These are phyloP conservation scores for Rostratula benghalensis DNA, from an alignment of 2,113 vertebrate genomes.

Conservation along the genomic window DNA sequence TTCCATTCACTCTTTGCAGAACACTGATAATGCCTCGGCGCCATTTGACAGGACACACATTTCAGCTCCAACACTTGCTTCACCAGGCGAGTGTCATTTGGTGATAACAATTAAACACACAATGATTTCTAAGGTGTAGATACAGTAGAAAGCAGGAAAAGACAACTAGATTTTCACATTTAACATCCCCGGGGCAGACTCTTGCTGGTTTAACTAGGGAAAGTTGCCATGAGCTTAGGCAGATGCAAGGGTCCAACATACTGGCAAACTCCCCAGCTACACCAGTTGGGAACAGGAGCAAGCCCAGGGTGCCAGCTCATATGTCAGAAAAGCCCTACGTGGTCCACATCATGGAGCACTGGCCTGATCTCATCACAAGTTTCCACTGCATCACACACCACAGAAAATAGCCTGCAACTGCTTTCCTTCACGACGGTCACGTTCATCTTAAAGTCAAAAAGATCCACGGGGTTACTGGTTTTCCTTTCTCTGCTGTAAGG, in stretches of 20 bases:
- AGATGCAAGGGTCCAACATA: background rate
- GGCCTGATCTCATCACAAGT: background rate
- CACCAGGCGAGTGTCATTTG: background rate
- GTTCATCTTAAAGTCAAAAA: accelerated
- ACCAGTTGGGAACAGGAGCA: background rate
- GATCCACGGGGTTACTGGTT: too few species aligned
- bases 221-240: background rate
- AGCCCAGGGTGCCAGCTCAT: accelerated
- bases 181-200: background rate
- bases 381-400: background rate
- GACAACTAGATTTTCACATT: background rate
- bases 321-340: background rate
- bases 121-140: background rate
- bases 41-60: background rate
- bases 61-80: background rate
- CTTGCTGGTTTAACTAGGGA: background rate
- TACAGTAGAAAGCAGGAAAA: background rate
- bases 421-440: background rate
- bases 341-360: accelerated
- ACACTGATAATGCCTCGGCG: background rate
- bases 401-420: background rate
- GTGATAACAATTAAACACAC: background rate
- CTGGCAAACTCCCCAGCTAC: background rate
- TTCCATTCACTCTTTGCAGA: background rate
- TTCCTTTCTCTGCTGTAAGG: accelerated